Evolutionary conservation across 2,888 invertebrate species (phyloP).

Genomic region (Rutpela maculata): DNA sequence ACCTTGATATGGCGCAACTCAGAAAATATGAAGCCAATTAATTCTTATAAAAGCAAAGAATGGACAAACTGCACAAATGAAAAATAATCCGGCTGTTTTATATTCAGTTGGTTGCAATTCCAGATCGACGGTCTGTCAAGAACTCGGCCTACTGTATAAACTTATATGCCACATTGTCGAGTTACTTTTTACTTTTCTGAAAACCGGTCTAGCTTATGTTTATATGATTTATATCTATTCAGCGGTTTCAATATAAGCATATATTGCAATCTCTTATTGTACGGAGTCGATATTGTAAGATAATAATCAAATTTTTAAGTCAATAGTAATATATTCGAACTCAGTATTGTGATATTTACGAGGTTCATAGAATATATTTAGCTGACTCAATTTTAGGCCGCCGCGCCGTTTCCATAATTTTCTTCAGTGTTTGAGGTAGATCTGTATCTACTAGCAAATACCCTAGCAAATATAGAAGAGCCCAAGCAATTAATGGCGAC

Average conservation of each 20-base stretch:
- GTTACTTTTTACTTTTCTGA: slow-evolving; percentile 36
- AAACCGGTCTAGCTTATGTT: slow-evolving; percentile 45
- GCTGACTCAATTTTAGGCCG: too few relatives aligned
- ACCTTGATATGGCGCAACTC: slow-evolving; percentile 5
- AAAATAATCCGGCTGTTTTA: slow-evolving; percentile 8
- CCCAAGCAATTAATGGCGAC: too few relatives aligned
- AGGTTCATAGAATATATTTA: too few relatives aligned
- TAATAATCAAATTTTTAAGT: too few relatives aligned
- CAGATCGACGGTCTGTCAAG: slow-evolving; percentile 43
- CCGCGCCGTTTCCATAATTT: too few relatives aligned
- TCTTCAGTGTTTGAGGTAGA: too few relatives aligned
- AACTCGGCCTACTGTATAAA: slow-evolving; percentile 38
- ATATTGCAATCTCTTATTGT: not conserved
- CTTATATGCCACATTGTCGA: slow-evolving; percentile 34
- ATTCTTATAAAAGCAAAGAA: not conserved
- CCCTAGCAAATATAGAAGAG: too few relatives aligned
- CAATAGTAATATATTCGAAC: too few relatives aligned
- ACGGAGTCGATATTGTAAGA: not conserved
- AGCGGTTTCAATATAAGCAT: slow-evolving; percentile 15
- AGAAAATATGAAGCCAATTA: slow-evolving; percentile 7
- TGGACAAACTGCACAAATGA: not conserved
- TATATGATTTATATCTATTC: slow-evolving; percentile 46
- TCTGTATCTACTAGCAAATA: too few relatives aligned
- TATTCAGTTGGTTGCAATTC: slow-evolving; percentile 32
- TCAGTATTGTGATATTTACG: too few relatives aligned